A percentile compares a stretch with the other conserved stretches of the same genome.
These are phyloP conservation scores for Salvator merianae DNA, from an alignment of 2,113 vertebrate species.

Conservation along the genomic window DNA sequence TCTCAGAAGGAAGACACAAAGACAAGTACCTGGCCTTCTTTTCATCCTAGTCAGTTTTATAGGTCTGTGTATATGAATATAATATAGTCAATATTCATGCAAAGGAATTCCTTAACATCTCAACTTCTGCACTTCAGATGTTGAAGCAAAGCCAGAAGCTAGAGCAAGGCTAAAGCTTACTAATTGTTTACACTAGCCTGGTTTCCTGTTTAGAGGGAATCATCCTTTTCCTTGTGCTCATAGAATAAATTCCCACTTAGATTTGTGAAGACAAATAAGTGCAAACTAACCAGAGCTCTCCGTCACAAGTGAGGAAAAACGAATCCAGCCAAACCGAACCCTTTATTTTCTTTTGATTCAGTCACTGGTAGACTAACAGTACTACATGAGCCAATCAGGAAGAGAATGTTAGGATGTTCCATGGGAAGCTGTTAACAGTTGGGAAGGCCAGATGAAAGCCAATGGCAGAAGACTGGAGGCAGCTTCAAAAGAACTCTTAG, in stretches of 20 bases:
- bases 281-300: background rate
- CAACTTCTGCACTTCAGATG: background rate
- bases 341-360: background rate
- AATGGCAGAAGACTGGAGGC: no score
- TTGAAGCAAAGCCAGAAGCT: background rate
- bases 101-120: no score
- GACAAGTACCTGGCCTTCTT: background rate
- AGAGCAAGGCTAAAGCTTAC: no score
- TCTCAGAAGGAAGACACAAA: background rate
- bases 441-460: background rate
- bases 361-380: background rate
- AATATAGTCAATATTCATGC: no score
- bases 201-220: no score
- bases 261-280: background rate
- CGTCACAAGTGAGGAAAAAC: background rate
- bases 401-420: background rate
- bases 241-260: background rate
- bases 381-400: background rate
- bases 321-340: no score
- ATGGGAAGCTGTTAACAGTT: conserved; percentile 1
- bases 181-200: background rate
- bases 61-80: background rate
- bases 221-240: no score
- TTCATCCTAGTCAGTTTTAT: background rate
- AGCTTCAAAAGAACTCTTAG: background rate